A percentile compares a stretch with the other conserved stretches of the same genome.
Conservation (phyloP, 1,140 invertebrate genomes). For the Pseudomyrmex dendroicus region DNA sequence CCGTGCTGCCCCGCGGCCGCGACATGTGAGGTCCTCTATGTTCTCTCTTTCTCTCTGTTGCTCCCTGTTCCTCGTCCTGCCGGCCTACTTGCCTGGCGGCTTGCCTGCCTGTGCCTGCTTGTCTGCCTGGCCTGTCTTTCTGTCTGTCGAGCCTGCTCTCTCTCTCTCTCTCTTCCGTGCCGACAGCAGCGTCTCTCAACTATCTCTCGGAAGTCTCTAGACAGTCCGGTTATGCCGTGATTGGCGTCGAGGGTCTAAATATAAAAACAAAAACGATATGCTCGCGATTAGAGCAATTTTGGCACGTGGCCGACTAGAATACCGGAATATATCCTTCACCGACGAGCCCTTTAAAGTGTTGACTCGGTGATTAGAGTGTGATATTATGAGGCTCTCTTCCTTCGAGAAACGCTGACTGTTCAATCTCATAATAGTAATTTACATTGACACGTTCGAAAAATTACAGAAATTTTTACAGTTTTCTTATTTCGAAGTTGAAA, state of each 20-base stretch:
- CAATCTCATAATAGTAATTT: too few relatives aligned
- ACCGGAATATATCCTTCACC: neutral
- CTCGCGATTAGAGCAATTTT: constrained; percentile 21
- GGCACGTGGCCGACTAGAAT: constrained; percentile 24
- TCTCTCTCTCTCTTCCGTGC: constrained; percentile 33
- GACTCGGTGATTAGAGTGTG: too few relatives aligned
- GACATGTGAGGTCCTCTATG: constrained; percentile 76
- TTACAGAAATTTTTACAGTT: too few relatives aligned
- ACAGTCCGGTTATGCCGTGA: constrained; percentile 34
- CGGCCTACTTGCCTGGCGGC: constrained; percentile 5
- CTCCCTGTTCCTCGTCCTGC: constrained; percentile 1
- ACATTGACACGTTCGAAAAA: too few relatives aligned
- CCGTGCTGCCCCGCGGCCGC: constrained; percentile 74
- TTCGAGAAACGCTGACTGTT: too few relatives aligned
- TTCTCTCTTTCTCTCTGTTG: constrained; percentile 11
- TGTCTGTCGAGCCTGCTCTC: constrained; percentile 30
- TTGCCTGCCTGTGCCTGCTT: neutral
- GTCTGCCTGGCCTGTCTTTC: neutral
- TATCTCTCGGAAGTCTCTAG: constrained; percentile 31
- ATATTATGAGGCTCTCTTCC: too few relatives aligned
- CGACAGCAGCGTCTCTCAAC: constrained; percentile 52
- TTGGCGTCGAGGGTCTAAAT: neutral
- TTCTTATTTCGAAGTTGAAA: too few relatives aligned
- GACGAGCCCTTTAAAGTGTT: neutral
- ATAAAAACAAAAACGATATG: neutral